Percentiles rank a stretch among this genome's conserved stretches.
These are phyloP conservation scores for Scaptomyza pallida DNA, from an alignment of 1,140 invertebrate species.

Conservation along the genomic window DNA sequence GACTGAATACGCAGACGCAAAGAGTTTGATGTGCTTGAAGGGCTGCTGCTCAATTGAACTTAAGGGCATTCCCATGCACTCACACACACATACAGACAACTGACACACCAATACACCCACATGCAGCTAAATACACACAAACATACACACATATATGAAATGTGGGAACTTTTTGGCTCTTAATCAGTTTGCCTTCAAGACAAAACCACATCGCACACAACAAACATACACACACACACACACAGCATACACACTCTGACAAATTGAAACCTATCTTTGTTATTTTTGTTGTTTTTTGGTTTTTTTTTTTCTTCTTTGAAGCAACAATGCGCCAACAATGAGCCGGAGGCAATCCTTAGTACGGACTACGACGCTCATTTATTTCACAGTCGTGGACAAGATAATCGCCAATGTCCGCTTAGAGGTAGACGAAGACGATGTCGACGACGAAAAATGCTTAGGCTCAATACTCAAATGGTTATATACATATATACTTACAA, in stretches of 20 bases:
- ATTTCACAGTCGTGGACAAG: constrained; percentile 82
- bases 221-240: constrained; percentile 29
- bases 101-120: constrained; percentile 43
- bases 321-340: constrained; percentile 75
- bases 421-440: constrained; percentile 49
- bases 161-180: constrained; percentile 58
- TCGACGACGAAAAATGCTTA: constrained; percentile 38
- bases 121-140: constrained; percentile 29
- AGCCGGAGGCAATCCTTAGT: constrained; percentile 67
- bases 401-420: constrained; percentile 82
- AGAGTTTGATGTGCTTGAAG: constrained; percentile 50
- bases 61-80: constrained; percentile 65
- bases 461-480: constrained; percentile 38
- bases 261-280: constrained; percentile 73
- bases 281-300: constrained; percentile 59
- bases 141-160: constrained; percentile 35
- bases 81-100: constrained; percentile 21
- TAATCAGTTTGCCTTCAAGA: constrained; percentile 53
- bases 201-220: constrained; percentile 39
- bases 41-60: constrained; percentile 50
- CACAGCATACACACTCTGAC: constrained; percentile 52
- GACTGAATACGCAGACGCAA: constrained; percentile 24
- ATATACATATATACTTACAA: constrained; percentile 5
- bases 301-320: constrained; percentile 65
- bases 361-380: constrained; percentile 79